Base-by-base conservation (phyloP, 2,888 invertebrate species). In the Nemapogon koenigi region DNA sequence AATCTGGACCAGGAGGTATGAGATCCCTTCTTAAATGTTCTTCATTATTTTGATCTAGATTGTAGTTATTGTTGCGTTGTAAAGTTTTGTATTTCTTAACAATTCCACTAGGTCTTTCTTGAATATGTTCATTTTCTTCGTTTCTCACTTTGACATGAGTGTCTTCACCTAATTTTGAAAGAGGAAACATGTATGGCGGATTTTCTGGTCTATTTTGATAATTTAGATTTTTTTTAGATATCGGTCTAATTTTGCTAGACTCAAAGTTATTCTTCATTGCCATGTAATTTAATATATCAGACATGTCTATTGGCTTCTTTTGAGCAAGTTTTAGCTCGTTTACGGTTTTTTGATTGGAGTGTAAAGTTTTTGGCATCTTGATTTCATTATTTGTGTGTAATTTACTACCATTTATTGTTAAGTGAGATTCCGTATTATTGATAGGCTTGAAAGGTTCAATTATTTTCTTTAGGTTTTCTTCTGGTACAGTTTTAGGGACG, bases 1-100 rank as follows among this genome's bases (percentile, higher is more conserved):
- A 45, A 27, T 39, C 28, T 27, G 22, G 32, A n/a, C 65, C 57
- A 19, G 59, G 57, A 35, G 63, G 62, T 29, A 55, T 57, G 35
- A 59, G 43, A 42, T 64, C 62, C 45, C 59, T 57, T 42, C 48
- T 51, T 22, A 58, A 44, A 37, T 56, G 52, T 45, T 57, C 58
- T 17, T 30, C 38, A 28, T 53, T 49, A 33, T 53, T 49, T 43
- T 57, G 52, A 22, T 57, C 54, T n/a, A 43, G 40, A 17, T 31
- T 37, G 22, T 54, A 60, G 16, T 54, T 55, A 25, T 62, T 62
- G 43, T 68, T 70, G 36, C 76, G 55, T 46, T 73, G 71, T 42
- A 78, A 50, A 14, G 73, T 63, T 56, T 78, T 78, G 41, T 78
- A 78, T 47, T 73, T 78, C 53, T 69, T 78, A 15, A 76, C 67